These are phyloP conservation scores for Orientallactaga bullata DNA, from an alignment of 2,113 vertebrate genomes.

Conservation along the genomic window DNA sequence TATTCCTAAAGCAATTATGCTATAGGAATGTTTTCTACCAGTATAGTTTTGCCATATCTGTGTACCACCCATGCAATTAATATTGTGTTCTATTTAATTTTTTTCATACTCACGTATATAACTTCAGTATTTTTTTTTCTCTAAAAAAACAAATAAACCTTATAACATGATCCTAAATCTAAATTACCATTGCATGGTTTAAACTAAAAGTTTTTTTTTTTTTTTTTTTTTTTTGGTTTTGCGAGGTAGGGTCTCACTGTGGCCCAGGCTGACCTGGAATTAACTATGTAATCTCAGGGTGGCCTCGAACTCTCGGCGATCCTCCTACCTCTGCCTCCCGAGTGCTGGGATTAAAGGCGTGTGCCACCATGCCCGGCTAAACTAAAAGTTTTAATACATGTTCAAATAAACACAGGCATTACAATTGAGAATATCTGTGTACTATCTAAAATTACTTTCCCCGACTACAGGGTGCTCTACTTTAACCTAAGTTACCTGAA, in stretches of 20 bases:
- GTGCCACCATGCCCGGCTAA: no score
- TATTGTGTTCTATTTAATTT: slow-evolving; percentile 35
- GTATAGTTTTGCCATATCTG: slow-evolving; percentile 1
- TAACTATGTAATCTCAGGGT: no score
- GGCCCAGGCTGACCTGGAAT: no score
- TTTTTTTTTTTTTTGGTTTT: no score
- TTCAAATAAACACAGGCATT: slow-evolving; percentile 9
- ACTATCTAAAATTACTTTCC: slow-evolving; percentile 24
- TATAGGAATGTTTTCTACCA: slow-evolving; percentile 26
- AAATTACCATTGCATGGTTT: slow-evolving; percentile 43
- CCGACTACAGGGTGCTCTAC: neutral
- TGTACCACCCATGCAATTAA: neutral
- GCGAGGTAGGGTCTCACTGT: no score
- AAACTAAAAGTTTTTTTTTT: no score
- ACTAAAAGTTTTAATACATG: no score
- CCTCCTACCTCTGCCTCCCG: no score
- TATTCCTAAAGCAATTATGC: slow-evolving; percentile 27
- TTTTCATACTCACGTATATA: slow-evolving; percentile 41
- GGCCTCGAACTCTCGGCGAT: no score
- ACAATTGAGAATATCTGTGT: slow-evolving; percentile 8
- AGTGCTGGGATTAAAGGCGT: no score
- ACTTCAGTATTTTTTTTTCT: slow-evolving; percentile 33
- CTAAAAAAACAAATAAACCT: slow-evolving; percentile 23
- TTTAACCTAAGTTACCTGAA: slow-evolving; percentile 34
- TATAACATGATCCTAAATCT: neutral